phyloP scores from a whole-genome alignment of 2,797 vertebrate genomes.

The Enteromius afrohamiltoni region DNA sequence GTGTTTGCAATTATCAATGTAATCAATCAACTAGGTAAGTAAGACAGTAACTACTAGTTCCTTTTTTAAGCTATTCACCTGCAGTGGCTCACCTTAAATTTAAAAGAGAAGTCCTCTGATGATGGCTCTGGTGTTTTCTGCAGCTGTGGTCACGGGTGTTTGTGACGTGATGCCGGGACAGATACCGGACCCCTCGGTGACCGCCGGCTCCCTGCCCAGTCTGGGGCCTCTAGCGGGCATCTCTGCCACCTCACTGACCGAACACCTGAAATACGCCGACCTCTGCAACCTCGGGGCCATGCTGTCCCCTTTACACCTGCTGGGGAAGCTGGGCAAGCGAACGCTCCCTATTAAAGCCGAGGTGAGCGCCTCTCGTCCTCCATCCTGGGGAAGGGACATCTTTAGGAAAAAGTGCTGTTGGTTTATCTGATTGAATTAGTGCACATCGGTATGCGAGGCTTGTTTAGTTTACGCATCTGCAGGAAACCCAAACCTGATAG shows the following conservation, averaged over 20 bases:
- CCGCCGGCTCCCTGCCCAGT: slow-evolving; percentile 88
- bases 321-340: slow-evolving; percentile 90
- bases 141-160: slow-evolving; percentile 78
- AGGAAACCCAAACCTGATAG: background rate
- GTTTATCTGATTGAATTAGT: background rate
- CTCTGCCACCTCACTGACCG: slow-evolving; percentile 85
- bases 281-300: slow-evolving; percentile 90
- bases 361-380: slow-evolving; percentile 72
- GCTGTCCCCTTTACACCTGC: slow-evolving; percentile 91
- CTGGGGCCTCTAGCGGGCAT: slow-evolving; percentile 90
- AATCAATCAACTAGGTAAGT: too few relatives aligned
- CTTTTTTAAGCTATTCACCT: too few relatives aligned
- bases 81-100: too few relatives aligned
- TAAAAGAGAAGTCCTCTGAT: too few relatives aligned
- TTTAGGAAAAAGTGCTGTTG: background rate
- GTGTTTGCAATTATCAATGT: too few relatives aligned
- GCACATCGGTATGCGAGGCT: background rate
- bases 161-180: slow-evolving; percentile 96
- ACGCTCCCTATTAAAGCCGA: slow-evolving; percentile 90
- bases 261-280: slow-evolving; percentile 90
- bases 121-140: slow-evolving; percentile 51
- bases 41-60: too few relatives aligned
- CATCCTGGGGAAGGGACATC: background rate
- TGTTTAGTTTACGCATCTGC: background rate
- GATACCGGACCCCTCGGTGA: slow-evolving; percentile 94